Percentiles rank a stretch among this genome's conserved stretches.
These are phyloP conservation scores for Nyctibius bracteatus DNA, from an alignment of 2,113 vertebrate genomes.

Conservation along the genomic window DNA sequence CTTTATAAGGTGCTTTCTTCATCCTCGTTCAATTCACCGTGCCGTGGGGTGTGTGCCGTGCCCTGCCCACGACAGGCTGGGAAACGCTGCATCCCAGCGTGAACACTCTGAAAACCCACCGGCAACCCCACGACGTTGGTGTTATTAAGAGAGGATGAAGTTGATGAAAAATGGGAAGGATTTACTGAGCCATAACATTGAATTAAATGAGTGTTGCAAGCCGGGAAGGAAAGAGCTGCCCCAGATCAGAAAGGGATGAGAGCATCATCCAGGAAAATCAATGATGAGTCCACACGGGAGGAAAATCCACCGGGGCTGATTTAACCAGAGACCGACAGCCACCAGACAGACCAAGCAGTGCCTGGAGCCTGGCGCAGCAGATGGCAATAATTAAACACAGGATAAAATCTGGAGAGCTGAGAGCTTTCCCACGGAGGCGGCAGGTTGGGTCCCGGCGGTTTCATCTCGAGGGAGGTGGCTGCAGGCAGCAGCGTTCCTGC, in stretches of 20 bases:
- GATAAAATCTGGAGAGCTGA: not conserved
- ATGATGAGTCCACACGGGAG: not conserved
- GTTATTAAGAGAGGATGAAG: not conserved
- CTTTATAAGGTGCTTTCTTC: not conserved
- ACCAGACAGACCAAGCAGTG: not conserved
- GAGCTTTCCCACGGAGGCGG: not conserved
- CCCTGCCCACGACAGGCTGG: not conserved
- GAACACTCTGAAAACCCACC: not conserved
- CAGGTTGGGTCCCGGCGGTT: not conserved
- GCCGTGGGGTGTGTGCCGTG: not conserved
- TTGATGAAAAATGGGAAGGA: not conserved
- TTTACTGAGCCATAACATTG: fast-evolving
- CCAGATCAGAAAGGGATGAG: not conserved
- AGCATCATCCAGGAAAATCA: not conserved
- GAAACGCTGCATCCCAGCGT: not conserved
- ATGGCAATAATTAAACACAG: conserved; percentile 25
- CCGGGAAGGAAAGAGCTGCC: not conserved
- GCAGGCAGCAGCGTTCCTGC: not conserved
- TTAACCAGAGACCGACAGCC: not conserved
- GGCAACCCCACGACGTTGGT: fast-evolving
- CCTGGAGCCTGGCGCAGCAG: not conserved
- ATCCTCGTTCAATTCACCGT: fast-evolving
- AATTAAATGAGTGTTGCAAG: not conserved
- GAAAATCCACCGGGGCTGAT: not conserved
- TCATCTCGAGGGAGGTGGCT: not conserved